Percentiles rank a stretch among this genome's conserved stretches.
Conservation (phyloP, 2,113 vertebrate genomes). For the Colossoma macropomum region DNA sequence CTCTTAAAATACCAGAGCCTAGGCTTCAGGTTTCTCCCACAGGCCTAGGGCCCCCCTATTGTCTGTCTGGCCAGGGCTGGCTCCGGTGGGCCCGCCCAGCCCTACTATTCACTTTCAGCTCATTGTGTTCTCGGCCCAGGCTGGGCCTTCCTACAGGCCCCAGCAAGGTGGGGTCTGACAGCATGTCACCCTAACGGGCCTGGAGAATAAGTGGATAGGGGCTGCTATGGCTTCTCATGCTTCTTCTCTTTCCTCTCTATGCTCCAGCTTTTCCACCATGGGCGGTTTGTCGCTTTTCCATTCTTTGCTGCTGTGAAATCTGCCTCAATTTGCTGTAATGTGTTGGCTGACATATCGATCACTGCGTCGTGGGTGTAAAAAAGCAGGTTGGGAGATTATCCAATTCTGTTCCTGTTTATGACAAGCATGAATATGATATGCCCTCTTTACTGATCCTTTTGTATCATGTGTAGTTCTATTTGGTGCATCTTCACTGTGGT, state of each 20-base stretch:
- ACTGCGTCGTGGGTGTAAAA: not conserved
- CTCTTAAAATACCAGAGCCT: slow-evolving; percentile 83
- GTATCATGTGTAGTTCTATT: not conserved
- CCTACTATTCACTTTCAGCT: slow-evolving; percentile 73
- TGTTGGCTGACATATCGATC: not conserved
- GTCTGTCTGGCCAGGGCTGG: slow-evolving; percentile 76
- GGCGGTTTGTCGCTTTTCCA: not conserved
- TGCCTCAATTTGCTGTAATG: not conserved
- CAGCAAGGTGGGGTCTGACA: slow-evolving; percentile 70
- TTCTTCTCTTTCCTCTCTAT: slow-evolving; percentile 59
- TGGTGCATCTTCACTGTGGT: not conserved
- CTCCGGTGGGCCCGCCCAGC: slow-evolving; percentile 73
- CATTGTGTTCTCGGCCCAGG: slow-evolving; percentile 70
- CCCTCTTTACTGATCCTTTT: not conserved
- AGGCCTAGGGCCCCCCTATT: slow-evolving; percentile 79
- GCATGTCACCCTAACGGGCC: slow-evolving; percentile 69
- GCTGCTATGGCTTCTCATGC: slow-evolving; percentile 61
- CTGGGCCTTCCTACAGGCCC: slow-evolving; percentile 58
- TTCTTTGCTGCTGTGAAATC: slow-evolving; percentile 1
- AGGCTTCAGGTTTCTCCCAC: slow-evolving; percentile 81
- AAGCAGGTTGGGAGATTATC: not conserved
- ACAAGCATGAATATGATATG: not conserved
- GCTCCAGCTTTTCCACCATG: not conserved
- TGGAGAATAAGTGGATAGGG: slow-evolving; percentile 63
- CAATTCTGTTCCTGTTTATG: not conserved